Conservation (phyloP, 2,113 vertebrate genomes). For the Nerophis lumbriciformis region DNA sequence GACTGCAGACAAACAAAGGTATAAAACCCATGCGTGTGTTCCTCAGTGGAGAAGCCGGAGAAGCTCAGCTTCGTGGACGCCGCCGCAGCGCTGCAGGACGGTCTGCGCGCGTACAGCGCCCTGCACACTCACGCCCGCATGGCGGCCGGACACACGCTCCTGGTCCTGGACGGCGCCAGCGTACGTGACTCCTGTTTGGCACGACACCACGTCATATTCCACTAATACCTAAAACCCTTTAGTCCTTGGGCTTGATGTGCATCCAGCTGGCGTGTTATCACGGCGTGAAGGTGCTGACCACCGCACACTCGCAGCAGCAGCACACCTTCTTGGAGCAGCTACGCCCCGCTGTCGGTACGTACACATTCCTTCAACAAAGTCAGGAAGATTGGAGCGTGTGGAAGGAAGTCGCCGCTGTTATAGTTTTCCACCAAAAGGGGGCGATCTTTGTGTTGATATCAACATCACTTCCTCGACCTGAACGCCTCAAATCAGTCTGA, state of each 20-base stretch:
- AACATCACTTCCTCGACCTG: no score
- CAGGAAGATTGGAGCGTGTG: no score
- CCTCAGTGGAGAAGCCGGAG: slow-evolving; percentile 83
- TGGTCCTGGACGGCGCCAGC: slow-evolving; percentile 88
- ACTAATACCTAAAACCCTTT: neutral
- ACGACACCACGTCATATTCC: neutral
- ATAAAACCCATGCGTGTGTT: slow-evolving; percentile 3
- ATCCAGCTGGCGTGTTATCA: slow-evolving; percentile 89
- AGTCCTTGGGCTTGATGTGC: slow-evolving; percentile 86
- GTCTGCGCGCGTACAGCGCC: slow-evolving; percentile 83
- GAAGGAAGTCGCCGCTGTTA: no score
- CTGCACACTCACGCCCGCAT: slow-evolving; percentile 84
- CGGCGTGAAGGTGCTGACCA: slow-evolving; percentile 86
- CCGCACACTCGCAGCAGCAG: slow-evolving; percentile 77
- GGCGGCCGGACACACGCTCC: slow-evolving; percentile 78
- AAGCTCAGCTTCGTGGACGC: slow-evolving; percentile 81
- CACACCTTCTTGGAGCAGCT: slow-evolving; percentile 84
- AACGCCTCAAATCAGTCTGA: no score
- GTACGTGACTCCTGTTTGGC: slow-evolving; percentile 70
- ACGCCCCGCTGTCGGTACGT: slow-evolving; percentile 74
- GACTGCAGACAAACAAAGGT: neutral
- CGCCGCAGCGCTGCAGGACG: slow-evolving; percentile 80
- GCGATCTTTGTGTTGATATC: no score
- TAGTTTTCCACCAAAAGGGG: no score
- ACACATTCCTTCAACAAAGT: no score